Evolutionary conservation across 2,113 vertebrate genomes (phyloP), one percentile per base, ranked within the genome.

Genomic region (Todiramphus chloris): DNA sequence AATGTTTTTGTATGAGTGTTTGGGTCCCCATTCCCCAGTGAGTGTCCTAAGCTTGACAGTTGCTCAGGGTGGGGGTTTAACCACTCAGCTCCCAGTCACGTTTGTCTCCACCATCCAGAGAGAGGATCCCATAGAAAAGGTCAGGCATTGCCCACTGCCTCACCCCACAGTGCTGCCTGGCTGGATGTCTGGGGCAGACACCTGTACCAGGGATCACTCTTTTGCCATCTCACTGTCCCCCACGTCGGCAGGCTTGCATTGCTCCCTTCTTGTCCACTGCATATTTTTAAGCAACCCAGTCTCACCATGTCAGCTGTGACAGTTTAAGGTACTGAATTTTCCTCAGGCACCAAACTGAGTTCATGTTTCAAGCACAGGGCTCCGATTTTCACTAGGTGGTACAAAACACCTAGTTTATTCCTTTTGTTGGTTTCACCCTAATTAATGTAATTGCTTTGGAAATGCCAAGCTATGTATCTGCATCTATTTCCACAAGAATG

Each of bases 91-190:
- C 7, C 19, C n/a, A 33, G 10, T 9, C 13, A 30, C 39, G 11
- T 10, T 6, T n/a, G 31, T 28, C 6, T 25, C 7, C 2, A 11
- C 3, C 1, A 1, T 13, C 9, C 30, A 17, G 33, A 19, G 6
- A 44, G 11, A 25, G 21, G 21, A 75, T 4, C 4, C 33, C 1
- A 0, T 18, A 68, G 43, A 27, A 85, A 39, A 28, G 31, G 30
- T 51, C 31, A 53, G 59, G 50, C 17, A 27, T 18, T 66, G 35
- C 33, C 16, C 25, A 5, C 18, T 21, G 3, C 35, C 50, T 69
- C 30, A 51, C 11, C 9, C 33, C 20, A 20, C 37, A 59, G 48
- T 4, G 8, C 5, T 78, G 10, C 8, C 16, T 33, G 35, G 9
- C 16, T 62, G 21, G 13, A 15, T 2, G 2, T 19, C 39, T 14